A percentile compares a stretch with the other conserved stretches of the same genome.
phyloP scores from a whole-genome alignment of 2,888 invertebrate genomes.

The Drosophila leonis region DNA sequence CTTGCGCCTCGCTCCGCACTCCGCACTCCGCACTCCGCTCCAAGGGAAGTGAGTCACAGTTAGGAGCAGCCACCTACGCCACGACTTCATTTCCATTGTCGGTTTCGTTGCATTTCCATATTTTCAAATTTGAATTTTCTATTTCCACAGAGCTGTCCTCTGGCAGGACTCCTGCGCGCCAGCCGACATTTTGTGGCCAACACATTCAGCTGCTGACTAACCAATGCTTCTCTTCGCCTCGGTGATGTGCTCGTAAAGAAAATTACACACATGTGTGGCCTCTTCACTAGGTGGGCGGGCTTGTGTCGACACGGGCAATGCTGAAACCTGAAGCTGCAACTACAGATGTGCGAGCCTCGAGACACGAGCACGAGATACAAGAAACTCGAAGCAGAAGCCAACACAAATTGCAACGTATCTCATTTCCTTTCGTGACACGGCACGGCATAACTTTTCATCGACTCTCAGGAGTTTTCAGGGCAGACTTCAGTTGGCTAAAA shows the following conservation, averaged over 20 bases:
- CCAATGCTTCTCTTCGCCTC: slow-evolving; percentile 17
- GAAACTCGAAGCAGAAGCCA: too few relatives aligned
- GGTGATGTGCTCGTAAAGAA: slow-evolving; percentile 60
- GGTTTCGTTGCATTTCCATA: slow-evolving; percentile 66
- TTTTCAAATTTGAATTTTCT: slow-evolving; percentile 79
- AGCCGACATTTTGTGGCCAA: slow-evolving; percentile 56
- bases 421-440: neutral
- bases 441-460: neutral
- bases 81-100: slow-evolving; percentile 43
- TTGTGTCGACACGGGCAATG: neutral
- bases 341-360: neutral
- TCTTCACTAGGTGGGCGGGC: neutral
- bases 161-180: slow-evolving; percentile 7
- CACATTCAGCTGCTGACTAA: slow-evolving; percentile 24
- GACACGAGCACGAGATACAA: neutral
- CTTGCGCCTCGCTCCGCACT: slow-evolving; percentile 12
- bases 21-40: neutral
- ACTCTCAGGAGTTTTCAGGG: neutral
- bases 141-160: slow-evolving; percentile 49
- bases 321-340: slow-evolving; percentile 1
- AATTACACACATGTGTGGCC: slow-evolving; percentile 76
- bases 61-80: slow-evolving; percentile 45
- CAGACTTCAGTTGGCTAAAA: neutral
- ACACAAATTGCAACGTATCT: neutral
- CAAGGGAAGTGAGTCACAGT: slow-evolving; percentile 1